Base-by-base conservation (phyloP, 2,797 vertebrate genomes). In the Craterocephalus amniculus region DNA sequence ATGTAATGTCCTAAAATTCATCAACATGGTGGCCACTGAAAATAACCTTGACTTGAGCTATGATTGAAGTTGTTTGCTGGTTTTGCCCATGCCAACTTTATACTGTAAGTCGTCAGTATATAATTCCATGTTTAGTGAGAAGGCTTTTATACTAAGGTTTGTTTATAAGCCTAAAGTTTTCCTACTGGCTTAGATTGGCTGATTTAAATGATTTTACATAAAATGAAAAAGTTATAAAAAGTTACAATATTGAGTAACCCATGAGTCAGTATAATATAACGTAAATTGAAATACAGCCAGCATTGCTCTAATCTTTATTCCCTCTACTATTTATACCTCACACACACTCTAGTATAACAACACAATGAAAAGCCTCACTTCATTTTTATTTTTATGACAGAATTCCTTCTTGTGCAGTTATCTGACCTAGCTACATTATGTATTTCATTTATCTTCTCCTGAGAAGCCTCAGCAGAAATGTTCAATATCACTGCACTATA, bases 381-480 rank as follows among this genome's bases (percentile, higher is more conserved):
- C 22, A 87, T 88, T 88, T 88, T 76, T 74, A 54, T 81, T 86
- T 86, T 84, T 73, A 79, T 62, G 58, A 76, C 52, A 49, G 60
- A 71, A 83, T 80, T 83, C 69, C 80, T 85, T 84, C 65, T 62
- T 26, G 66, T 70, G 66, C 79, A 64, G 86, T 84, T 86, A 92
- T 91, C 81, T 84, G 86, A 91, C 89, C 83, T 75, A 62, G 29
- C 72, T 71, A 34, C 70, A 59, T 72, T 54, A 82, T 83, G 83
- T 75, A 89, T 89, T 92, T 92, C 79, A 93, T 91, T 90, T 88
- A 74, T 40, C 60, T 56, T 70, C 89, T 90, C 89, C 78, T 59
- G 69, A 88, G 89, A 85, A 73, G 66, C 72, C 16, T 69, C 32
- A 43, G 70, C 18, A 63, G 67, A 82, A 80, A 81, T 63, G 70